phyloP scores from a whole-genome alignment of 2,888 invertebrate genomes.

The Colostygia pectinataria region DNA sequence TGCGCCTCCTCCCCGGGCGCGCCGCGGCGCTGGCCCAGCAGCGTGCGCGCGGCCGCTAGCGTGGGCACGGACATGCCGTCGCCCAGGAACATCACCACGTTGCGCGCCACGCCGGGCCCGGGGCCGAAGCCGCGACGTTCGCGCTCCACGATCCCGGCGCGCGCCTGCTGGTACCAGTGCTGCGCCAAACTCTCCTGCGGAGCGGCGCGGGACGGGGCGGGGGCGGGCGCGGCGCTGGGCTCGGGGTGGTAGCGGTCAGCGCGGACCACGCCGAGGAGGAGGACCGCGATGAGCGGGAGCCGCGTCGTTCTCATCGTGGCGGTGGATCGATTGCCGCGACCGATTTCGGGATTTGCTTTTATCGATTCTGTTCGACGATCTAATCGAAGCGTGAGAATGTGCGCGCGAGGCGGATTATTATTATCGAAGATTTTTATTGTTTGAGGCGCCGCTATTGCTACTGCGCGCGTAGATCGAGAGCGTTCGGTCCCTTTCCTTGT shows the following conservation, averaged over 20 bases:
- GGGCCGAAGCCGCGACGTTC: constrained; percentile 21
- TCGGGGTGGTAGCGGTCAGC: constrained; percentile 26
- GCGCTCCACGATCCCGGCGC: constrained; percentile 16
- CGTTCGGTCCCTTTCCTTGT: too few species aligned
- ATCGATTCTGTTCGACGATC: constrained; percentile 17
- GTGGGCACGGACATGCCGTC: constrained; percentile 89
- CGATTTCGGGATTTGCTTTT: constrained; percentile 10
- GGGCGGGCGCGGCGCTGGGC: constrained; percentile 26
- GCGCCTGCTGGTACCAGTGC: constrained; percentile 36
- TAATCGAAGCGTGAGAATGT: constrained; percentile 26
- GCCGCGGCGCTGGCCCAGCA: constrained; percentile 80
- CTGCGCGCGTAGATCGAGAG: too few species aligned
- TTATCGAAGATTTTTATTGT: too few species aligned
- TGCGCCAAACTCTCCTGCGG: constrained; percentile 23
- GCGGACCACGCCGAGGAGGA: constrained; percentile 2
- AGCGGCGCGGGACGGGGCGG: not conserved
- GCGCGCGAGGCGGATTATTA: too few species aligned
- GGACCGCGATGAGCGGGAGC: constrained; percentile 3
- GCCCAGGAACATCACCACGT: constrained; percentile 86
- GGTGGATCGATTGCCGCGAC: constrained; percentile 7
- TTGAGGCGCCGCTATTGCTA: too few species aligned
- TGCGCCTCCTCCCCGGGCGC: constrained; percentile 81
- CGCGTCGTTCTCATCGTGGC: constrained; percentile 19
- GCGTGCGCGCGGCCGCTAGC: constrained; percentile 83
- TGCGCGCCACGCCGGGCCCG: constrained; percentile 61